These are phyloP conservation scores for Parapristionchus giblindavisi DNA, from an alignment of 2,888 invertebrate species.

Conservation along the genomic window DNA sequence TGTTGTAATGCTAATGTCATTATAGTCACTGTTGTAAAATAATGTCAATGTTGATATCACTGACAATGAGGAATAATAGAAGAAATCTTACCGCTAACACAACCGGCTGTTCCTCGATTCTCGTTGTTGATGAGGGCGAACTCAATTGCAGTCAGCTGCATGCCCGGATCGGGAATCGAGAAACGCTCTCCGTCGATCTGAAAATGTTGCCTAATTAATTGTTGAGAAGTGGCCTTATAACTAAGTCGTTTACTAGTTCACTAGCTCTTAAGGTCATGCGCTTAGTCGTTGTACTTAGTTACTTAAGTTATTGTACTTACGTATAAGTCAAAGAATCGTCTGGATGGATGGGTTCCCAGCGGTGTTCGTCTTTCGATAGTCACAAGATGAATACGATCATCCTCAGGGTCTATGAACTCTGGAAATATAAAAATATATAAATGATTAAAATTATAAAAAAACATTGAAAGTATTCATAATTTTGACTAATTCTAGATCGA, in stretches of 20 bases:
- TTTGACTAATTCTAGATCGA: too few relatives aligned
- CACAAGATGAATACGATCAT: slow-evolving; percentile 33
- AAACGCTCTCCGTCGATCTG: slow-evolving; percentile 36
- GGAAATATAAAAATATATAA: not conserved
- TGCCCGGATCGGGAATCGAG: slow-evolving; percentile 24
- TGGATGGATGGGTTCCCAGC: slow-evolving; percentile 25
- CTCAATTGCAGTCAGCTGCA: slow-evolving; percentile 25
- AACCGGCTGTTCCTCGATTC: slow-evolving; percentile 10
- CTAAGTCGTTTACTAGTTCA: too few relatives aligned
- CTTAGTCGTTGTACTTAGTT: too few relatives aligned
- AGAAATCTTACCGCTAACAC: slow-evolving; percentile 20
- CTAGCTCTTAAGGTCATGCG: too few relatives aligned
- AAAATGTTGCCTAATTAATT: too few relatives aligned
- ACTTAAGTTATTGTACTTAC: too few relatives aligned
- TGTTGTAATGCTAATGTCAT: too few relatives aligned
- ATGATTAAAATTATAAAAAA: too few relatives aligned
- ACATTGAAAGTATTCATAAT: too few relatives aligned
- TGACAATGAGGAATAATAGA: not conserved
- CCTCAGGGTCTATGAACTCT: slow-evolving; percentile 16
- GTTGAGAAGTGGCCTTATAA: too few relatives aligned
- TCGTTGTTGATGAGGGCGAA: slow-evolving; percentile 11
- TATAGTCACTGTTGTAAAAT: too few relatives aligned
- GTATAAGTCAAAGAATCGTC: slow-evolving; percentile 21
- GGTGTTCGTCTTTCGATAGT: slow-evolving; percentile 21
- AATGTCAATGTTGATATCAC: too few relatives aligned